Percentiles rank a stretch among this genome's conserved stretches.
These are phyloP conservation scores for Sebastes reedi DNA, from an alignment of 2,797 vertebrate species.

Conservation along the genomic window DNA sequence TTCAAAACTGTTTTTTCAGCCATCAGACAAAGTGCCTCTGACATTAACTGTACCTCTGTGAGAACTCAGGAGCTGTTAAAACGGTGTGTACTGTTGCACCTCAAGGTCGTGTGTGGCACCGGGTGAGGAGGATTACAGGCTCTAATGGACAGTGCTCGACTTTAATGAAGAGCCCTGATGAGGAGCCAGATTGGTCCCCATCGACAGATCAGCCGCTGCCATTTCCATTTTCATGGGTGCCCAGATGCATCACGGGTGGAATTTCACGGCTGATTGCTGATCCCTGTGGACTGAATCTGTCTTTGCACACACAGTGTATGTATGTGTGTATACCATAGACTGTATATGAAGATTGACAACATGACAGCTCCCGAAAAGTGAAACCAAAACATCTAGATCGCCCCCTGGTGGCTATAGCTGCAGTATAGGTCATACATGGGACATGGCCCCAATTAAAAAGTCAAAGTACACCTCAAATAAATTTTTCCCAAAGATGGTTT, in stretches of 20 bases:
- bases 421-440: not conserved
- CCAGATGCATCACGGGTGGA: slow-evolving; percentile 42
- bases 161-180: slow-evolving; percentile 74
- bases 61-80: slow-evolving; percentile 38
- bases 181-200: slow-evolving; percentile 59
- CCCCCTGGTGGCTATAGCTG: not conserved
- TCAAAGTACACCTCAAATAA: not conserved
- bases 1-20: slow-evolving; percentile 16
- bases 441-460: not conserved
- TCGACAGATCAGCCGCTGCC: slow-evolving; percentile 64
- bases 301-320: not conserved
- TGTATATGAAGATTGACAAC: not conserved
- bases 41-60: slow-evolving; percentile 33
- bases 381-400: not conserved
- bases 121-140: slow-evolving; percentile 57
- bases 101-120: slow-evolving; percentile 61
- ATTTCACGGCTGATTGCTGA: slow-evolving; percentile 55
- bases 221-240: slow-evolving; percentile 69
- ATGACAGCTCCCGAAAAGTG: not conserved
- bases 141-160: slow-evolving; percentile 65
- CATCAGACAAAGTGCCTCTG: not conserved
- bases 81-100: slow-evolving; percentile 40
- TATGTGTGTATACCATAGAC: not conserved
- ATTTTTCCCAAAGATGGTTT: not conserved
- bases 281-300: slow-evolving; percentile 40